phyloP scores from a whole-genome alignment of 1,140 invertebrate genomes.

The Scylla paramamosain region DNA sequence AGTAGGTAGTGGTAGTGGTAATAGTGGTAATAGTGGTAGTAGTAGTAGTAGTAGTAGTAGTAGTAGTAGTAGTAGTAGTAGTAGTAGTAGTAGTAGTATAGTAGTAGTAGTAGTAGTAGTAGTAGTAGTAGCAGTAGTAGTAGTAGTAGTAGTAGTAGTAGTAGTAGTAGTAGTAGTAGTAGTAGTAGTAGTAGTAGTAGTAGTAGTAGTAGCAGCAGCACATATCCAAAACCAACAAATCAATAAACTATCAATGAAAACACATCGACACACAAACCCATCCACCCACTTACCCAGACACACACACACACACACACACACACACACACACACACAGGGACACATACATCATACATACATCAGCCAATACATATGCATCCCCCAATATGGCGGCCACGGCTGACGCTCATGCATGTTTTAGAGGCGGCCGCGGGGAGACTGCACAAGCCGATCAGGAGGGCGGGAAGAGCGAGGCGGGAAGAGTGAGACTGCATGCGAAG shows the following conservation, averaged over 20 bases:
- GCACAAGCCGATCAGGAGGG: neutral
- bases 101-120: too few relatives aligned
- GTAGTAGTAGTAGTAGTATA: too few relatives aligned
- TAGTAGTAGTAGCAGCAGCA: neutral
- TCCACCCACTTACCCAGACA: neutral
- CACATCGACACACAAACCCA: neutral
- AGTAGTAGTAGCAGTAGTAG: too few relatives aligned
- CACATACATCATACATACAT: neutral
- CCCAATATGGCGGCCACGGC: neutral
- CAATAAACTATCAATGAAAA: neutral
- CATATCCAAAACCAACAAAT: neutral
- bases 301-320: slow-evolving; percentile 41
- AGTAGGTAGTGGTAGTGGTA: slow-evolving; percentile 22
- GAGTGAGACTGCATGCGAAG: neutral
- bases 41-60: neutral
- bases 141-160: neutral
- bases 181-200: neutral
- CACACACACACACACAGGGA: slow-evolving; percentile 22
- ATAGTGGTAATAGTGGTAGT: neutral
- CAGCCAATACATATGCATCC: neutral
- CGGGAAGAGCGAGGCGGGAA: neutral
- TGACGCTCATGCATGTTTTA: neutral
- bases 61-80: too few relatives aligned
- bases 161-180: neutral
- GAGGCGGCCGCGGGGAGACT: neutral